Evolutionary conservation across 2,113 vertebrate species (phyloP).

Genomic region (Ameiurus melas): DNA sequence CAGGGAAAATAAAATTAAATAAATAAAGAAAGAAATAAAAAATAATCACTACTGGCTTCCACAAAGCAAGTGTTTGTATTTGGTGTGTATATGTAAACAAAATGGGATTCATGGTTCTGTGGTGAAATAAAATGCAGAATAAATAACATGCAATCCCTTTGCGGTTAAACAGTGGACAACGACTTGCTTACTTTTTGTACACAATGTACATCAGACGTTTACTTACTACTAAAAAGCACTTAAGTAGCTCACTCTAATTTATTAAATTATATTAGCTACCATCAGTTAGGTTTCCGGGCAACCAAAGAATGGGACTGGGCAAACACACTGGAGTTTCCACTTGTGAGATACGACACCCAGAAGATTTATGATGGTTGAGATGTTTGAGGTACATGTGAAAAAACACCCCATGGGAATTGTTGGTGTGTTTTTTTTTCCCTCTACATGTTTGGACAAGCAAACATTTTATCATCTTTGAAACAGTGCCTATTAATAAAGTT

Average conservation of each 20-base stretch:
- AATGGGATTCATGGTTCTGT: neutral
- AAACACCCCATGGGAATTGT: no score
- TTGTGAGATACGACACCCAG: neutral
- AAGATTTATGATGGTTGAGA: neutral
- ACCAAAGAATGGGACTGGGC: neutral
- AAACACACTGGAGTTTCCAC: neutral
- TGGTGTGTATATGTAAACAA: neutral
- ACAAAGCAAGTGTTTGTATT: no score
- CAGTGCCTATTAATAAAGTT: no score
- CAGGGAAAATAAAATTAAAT: no score
- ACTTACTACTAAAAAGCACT: neutral
- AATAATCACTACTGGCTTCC: neutral
- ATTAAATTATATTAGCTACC: neutral
- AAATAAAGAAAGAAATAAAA: no score
- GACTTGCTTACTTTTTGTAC: neutral
- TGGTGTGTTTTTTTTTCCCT: no score
- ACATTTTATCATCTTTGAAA: no score
- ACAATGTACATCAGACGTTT: neutral
- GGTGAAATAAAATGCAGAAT: neutral
- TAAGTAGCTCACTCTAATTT: neutral
- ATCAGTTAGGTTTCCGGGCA: neutral
- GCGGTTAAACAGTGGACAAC: neutral
- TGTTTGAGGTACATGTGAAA: neutral
- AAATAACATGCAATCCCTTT: neutral
- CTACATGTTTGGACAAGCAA: no score